Evolutionary conservation across 1,140 invertebrate genomes (phyloP), one percentile per base, ranked within the genome.

Genomic region (Polypedilum pembai): DNA sequence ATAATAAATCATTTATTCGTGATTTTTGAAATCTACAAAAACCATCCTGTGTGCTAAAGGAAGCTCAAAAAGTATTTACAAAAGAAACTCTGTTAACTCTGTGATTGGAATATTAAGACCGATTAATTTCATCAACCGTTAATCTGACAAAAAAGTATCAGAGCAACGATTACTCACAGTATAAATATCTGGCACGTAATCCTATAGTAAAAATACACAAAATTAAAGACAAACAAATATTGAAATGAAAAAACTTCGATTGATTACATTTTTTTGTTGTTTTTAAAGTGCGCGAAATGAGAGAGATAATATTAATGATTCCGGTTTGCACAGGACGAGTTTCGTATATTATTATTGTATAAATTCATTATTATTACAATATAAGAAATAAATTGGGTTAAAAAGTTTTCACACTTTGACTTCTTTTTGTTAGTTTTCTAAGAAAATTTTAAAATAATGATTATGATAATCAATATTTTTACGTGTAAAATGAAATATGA

Each of bases 161-260:
- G 45, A 56, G 15, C 12, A 56, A 56, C 45, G 45, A 56, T 69
- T 21, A 69, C 65, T 69, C 20, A 69, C 65, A 69, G 65, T 69
- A 69, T 69, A 69, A 18, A 69, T 20, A 10, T 69, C 65, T 20
- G 65, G 65, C 65, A 69, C 65, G 17, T 69, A 20, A 21, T 69
- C 65, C 65, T 69, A 69, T 69, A 33, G 24, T 33, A 69, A 69
- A 20, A 69, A 69, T 20, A 69, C 77, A 79, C 78, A 80, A 78
- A 69, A 18, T 18, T 69, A 56, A 21, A 20, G 17, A 69, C 4
- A 69, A 69, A 69, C 17, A 66, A 69, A 69, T 20, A 69, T 15
- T 56, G 45, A 15, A 56, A 56, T 17, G 45, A 56, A 56, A 56
- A 56, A 56, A n/a, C 12, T n/a, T 15, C 45, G 41, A 56, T n/a